These are phyloP conservation scores for Bos indicus DNA, from an alignment of 2,113 vertebrate species.

Conservation along the genomic window DNA sequence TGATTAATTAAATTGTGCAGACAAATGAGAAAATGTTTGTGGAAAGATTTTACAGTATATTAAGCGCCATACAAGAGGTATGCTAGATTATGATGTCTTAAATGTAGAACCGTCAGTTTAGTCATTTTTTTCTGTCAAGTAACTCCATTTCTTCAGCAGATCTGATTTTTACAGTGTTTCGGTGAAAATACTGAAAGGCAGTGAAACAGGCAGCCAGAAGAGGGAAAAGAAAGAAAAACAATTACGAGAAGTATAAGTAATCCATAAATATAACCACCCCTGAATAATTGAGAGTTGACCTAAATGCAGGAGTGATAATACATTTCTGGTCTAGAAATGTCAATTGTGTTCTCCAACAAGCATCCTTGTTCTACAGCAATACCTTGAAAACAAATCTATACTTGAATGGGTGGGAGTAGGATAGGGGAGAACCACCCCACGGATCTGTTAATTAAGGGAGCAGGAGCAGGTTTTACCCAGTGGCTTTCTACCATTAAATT, in stretches of 20 bases:
- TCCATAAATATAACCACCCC: conserved; percentile 1
- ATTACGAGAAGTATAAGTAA: not conserved
- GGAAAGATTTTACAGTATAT: not conserved
- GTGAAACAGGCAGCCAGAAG: not conserved
- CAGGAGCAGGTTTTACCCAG: conserved; percentile 62
- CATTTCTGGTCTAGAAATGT: conserved; percentile 36
- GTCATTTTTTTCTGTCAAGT: not conserved
- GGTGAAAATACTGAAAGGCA: conserved; percentile 37
- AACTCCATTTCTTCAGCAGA: conserved; percentile 14
- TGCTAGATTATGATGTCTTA: not conserved
- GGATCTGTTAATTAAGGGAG: conserved; percentile 73
- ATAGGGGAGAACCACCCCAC: conserved; percentile 54
- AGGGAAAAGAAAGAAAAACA: not conserved
- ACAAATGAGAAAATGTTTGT: conserved; percentile 14
- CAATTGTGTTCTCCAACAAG: conserved; percentile 47
- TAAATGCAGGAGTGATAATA: not conserved
- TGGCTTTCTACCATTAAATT: conserved; percentile 74
- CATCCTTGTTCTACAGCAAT: conserved; percentile 33
- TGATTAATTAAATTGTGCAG: conserved; percentile 9
- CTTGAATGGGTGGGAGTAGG: conserved; percentile 29
- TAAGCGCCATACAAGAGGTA: not conserved
- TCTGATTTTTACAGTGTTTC: conserved; percentile 24
- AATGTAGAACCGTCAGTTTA: not conserved
- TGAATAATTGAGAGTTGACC: conserved; percentile 28
- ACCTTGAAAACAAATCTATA: conserved; percentile 68